Base-by-base conservation (phyloP, 2,113 vertebrate genomes). In the Sinocyclocheilus anophthalmus region DNA sequence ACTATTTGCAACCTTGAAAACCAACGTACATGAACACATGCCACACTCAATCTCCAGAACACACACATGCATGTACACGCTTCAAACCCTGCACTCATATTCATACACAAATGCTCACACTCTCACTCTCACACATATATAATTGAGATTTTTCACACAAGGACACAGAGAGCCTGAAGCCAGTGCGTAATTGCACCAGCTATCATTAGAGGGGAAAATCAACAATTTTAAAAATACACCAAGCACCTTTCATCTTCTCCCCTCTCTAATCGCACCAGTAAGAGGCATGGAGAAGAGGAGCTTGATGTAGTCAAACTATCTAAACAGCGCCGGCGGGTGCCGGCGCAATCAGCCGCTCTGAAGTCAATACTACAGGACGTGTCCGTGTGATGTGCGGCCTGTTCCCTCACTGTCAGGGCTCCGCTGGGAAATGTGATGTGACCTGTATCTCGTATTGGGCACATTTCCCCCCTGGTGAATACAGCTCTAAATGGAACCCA, bases 171-270 rank as follows among this genome's bases (percentile, higher is more conserved):
- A 92, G 94, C 94, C 94, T 86, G 88, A 42, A 94, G 94, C 93
- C 90, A 94, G 90, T 63, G 84, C 91, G 94, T 95, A 95, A 95
- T 95, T 95, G 94, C 93, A 90, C 83, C 84, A 92, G 93, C 93
- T 94, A 94, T 95, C 94, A 94, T 95, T 94, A 95, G 91, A 90
- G 39, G 67, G 90, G 91, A 94, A 95, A 95, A 93, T 94, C 94
- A 93, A 94, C 93, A 94, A 94, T 94, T 95, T 95, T 94, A 93
- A 94, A 95, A 95, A 94, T 94, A 93, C 93, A 94, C 94, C 63
- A 92, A 94, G 92, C 92, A 94, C 92, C 93, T 94, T 95, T 94
- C 93, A 95, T 94, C 92, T 93, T 93, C 92, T 87, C 80, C 89
- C 87, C 86, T 48, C 88, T 92, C 91, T 94, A 94, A 95, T 94